These are phyloP conservation scores for Mormyrus iriodes DNA, from an alignment of 2,113 vertebrate genomes.

Conservation along the genomic window DNA sequence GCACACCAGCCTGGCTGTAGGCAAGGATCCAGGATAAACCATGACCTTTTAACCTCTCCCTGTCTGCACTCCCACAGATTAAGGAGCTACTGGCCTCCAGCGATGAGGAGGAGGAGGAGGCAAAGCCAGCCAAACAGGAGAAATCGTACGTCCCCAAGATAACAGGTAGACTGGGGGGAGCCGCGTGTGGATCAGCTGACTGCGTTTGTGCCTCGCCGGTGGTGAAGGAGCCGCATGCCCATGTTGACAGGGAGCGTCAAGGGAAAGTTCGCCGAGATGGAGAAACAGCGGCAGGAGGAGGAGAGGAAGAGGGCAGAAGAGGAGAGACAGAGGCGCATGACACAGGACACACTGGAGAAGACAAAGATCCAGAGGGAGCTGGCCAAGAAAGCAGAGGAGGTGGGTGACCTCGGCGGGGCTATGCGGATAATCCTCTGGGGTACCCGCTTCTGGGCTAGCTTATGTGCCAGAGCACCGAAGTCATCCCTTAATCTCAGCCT, in stretches of 20 bases:
- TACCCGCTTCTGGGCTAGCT: not conserved
- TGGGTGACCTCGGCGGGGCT: slow-evolving; percentile 37
- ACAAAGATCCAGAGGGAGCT: slow-evolving; percentile 90
- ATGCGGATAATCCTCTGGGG: not conserved
- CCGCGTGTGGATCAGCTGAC: not conserved
- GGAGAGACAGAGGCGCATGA: slow-evolving; percentile 80
- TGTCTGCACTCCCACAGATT: slow-evolving; percentile 57
- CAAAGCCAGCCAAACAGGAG: slow-evolving; percentile 70
- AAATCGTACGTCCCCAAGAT: slow-evolving; percentile 96
- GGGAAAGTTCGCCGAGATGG: slow-evolving; percentile 96
- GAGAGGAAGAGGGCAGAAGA: slow-evolving; percentile 81
- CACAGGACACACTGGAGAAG: slow-evolving; percentile 88
- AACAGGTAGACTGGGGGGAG: slow-evolving; percentile 72
- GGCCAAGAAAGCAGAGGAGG: slow-evolving; percentile 83
- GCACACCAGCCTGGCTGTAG: slow-evolving; percentile 54
- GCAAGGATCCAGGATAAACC: slow-evolving; percentile 61
- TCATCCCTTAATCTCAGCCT: not conserved
- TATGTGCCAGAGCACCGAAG: not conserved
- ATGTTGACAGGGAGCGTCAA: slow-evolving; percentile 84
- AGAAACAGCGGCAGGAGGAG: slow-evolving; percentile 86
- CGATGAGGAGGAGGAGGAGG: slow-evolving; percentile 83
- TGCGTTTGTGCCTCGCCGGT: not conserved
- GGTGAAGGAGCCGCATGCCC: not conserved
- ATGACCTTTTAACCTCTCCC: slow-evolving; percentile 43
- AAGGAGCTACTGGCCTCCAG: slow-evolving; percentile 91